Base-by-base conservation (phyloP, 2,888 invertebrate genomes). In the Silvanus unidentatus region DNA sequence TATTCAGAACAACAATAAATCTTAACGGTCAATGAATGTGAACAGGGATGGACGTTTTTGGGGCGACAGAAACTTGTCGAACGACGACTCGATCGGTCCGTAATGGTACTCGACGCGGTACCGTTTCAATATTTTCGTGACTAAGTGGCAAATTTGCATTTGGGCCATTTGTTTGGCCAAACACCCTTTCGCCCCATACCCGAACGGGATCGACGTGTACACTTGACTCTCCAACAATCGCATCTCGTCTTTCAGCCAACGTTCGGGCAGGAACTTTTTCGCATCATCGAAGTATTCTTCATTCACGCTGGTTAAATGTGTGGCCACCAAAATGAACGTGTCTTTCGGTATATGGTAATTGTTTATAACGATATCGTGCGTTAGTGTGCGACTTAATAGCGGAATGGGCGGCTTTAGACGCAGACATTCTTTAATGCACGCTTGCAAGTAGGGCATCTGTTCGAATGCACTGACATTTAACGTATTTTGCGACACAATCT, bases 231-330 rank as follows among this genome's bases (percentile, higher is more conserved):
- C 12, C 13, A 35, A 11, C 38, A 49, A 46, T 2, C 55, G 57
- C 63, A 0, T 68, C 49, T 75, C 74, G 0, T 61, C 42, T 11
- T 65, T 66, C 11, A 81, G 57, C 84, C 84, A 84, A 45, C 84
- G 72, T 53, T 82, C 82, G 1, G 84, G 83, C 48, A 71, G 68
- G 55, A 80, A 84, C 45, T 75, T 76, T 1, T 69, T 58, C 0
- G 82, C 78, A 52, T 83, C 80, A 16, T 83, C 82, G 53, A 78
- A 84, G 62, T 83, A 79, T 52, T 79, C 78, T 52, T 84, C 82
- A 42, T 79, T 75, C 43, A 77, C 62, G 11, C 79, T 76, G 1
- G 80, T 72, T 38, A 83, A 75, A 66, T 80, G 77, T 36, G 78
- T 80, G 0, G 82, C 80, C 76, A 82, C 82, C 57, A 84, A 74